These are phyloP conservation scores for Noctua janthina DNA, from an alignment of 2,888 invertebrate species.

Conservation along the genomic window DNA sequence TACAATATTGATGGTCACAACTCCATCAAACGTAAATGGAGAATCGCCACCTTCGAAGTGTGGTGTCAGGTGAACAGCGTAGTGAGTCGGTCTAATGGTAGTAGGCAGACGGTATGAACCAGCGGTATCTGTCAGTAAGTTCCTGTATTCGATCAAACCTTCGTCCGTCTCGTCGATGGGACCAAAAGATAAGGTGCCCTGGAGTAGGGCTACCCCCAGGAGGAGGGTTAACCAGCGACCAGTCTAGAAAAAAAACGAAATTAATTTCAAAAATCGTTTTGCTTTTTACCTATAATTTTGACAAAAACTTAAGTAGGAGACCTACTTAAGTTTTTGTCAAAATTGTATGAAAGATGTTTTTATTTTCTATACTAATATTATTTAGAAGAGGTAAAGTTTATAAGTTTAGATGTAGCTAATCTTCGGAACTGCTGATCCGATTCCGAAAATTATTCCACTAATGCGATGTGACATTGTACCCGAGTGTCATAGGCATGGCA, in stretches of 20 bases:
- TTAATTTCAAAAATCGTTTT: neutral
- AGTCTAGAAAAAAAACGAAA: slow-evolving; percentile 70
- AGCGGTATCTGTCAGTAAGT: slow-evolving; percentile 55
- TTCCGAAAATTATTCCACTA: neutral
- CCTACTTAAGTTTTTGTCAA: no score
- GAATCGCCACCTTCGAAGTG: slow-evolving; percentile 74
- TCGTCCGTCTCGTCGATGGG: slow-evolving; percentile 80
- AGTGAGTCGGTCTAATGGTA: slow-evolving; percentile 87
- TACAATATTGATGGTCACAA: slow-evolving; percentile 77
- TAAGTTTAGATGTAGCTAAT: neutral
- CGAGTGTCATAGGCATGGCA: neutral
- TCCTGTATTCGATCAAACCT: slow-evolving; percentile 80
- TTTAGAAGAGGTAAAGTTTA: neutral
- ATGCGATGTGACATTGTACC: neutral
- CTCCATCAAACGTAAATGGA: slow-evolving; percentile 85
- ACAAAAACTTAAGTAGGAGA: neutral
- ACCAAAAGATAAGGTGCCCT: slow-evolving; percentile 76
- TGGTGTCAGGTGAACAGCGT: slow-evolving; percentile 88
- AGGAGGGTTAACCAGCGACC: slow-evolving; percentile 78
- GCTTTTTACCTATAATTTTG: neutral
- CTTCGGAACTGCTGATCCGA: neutral
- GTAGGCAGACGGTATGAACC: slow-evolving; percentile 85
- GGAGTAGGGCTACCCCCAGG: slow-evolving; percentile 76
- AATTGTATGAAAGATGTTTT: no score
- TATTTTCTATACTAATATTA: neutral